phyloP scores from a whole-genome alignment of 2,797 vertebrate species.

The Enteromius paludinosus region DNA sequence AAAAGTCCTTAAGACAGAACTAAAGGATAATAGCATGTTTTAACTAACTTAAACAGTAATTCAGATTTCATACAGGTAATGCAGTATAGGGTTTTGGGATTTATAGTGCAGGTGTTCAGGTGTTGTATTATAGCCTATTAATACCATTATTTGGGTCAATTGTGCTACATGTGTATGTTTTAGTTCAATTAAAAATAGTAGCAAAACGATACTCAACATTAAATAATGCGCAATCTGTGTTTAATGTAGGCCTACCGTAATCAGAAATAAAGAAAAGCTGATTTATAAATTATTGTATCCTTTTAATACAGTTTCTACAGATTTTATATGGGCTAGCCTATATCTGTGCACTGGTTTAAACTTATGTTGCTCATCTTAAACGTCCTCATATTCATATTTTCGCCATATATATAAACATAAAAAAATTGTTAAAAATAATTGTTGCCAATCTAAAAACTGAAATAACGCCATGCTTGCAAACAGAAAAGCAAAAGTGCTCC shows the following conservation, averaged over 20 bases:
- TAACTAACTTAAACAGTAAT: background rate
- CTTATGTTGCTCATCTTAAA: background rate
- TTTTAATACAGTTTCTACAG: background rate
- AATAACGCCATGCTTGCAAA: background rate
- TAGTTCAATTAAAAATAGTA: background rate
- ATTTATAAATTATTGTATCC: background rate
- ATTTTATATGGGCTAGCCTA: background rate
- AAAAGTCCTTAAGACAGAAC: background rate
- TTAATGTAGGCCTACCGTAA: background rate
- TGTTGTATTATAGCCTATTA: background rate
- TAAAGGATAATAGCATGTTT: background rate
- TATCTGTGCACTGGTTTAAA: background rate
- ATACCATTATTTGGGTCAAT: background rate
- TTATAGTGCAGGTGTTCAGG: background rate
- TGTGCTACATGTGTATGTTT: background rate
- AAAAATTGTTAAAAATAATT: no score
- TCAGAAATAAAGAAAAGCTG: background rate
- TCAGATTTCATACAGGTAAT: background rate
- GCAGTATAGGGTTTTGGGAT: background rate
- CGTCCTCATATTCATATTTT: background rate
- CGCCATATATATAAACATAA: no score
- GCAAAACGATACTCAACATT: background rate
- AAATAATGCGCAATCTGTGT: background rate
- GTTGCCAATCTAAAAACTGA: background rate
- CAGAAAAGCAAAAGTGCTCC: background rate